phyloP scores from a whole-genome alignment of 2,888 invertebrate genomes.

The Orthosia gothica region DNA sequence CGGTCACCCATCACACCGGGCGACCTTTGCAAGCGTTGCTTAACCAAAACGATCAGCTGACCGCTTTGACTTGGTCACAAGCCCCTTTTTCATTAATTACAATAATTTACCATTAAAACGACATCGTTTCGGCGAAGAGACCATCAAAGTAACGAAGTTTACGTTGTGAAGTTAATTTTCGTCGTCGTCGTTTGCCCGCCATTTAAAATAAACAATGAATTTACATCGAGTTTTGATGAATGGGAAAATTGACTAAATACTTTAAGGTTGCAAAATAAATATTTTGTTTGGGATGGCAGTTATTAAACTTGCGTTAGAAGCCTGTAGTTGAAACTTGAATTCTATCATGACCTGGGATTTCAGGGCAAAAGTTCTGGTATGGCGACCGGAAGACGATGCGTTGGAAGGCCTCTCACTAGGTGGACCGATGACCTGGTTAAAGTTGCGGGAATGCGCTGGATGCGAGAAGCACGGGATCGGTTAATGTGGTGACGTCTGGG shows the following conservation, averaged over 20 bases:
- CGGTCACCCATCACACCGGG: no score
- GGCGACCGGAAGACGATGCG: no score
- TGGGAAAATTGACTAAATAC: constrained; percentile 18
- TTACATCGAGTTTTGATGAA: constrained; percentile 50
- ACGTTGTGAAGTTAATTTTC: constrained; percentile 56
- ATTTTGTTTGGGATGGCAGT: constrained; percentile 13
- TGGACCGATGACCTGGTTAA: no score
- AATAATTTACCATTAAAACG: constrained; percentile 36
- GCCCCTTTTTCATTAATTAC: neutral
- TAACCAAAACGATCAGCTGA: no score
- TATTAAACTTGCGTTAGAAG: constrained; percentile 1
- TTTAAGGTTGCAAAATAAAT: constrained; percentile 30
- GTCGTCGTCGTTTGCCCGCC: constrained; percentile 41
- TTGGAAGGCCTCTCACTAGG: no score
- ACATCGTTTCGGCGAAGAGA: constrained; percentile 42
- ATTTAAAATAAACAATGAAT: constrained; percentile 61
- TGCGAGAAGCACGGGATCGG: no score
- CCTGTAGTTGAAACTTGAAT: neutral
- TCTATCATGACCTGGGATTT: neutral
- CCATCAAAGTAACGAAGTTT: constrained; percentile 56
- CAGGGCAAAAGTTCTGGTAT: no score
- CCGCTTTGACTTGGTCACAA: neutral
- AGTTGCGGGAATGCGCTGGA: no score
- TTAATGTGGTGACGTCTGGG: no score
- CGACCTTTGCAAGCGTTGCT: no score